Conservation (phyloP, 2,797 vertebrate species). For the Ateles fusciceps region DNA sequence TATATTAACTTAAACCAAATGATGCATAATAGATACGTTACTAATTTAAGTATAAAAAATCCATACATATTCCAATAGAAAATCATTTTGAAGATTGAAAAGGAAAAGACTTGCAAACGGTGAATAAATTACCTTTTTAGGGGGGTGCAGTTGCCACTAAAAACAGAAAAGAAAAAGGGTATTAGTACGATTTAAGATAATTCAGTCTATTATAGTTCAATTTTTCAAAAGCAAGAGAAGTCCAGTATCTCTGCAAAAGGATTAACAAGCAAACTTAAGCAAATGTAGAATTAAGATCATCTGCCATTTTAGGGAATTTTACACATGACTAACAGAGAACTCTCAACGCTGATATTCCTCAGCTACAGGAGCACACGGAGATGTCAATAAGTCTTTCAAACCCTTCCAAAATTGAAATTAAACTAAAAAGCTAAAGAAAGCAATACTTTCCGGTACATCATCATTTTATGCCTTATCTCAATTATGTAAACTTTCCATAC, state of each 20-base stretch:
- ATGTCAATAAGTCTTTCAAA: not conserved
- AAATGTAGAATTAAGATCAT: not conserved
- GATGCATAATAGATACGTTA: not conserved
- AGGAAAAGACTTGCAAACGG: slow-evolving; percentile 57
- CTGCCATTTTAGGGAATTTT: not conserved
- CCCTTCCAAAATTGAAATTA: not conserved
- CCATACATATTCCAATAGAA: not conserved
- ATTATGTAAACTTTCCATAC: not conserved
- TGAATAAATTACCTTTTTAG: slow-evolving; percentile 92
- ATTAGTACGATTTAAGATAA: slow-evolving; percentile 29
- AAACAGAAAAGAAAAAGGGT: slow-evolving; percentile 82
- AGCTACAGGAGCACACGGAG: not conserved
- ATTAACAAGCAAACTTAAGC: slow-evolving; percentile 17
- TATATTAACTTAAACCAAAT: not conserved
- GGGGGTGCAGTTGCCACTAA: slow-evolving; percentile 89
- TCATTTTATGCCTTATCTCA: not conserved
- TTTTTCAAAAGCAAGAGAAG: slow-evolving; percentile 14
- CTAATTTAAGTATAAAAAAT: not conserved
- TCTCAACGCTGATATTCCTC: not conserved
- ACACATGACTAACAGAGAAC: not conserved
- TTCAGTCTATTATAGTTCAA: not conserved
- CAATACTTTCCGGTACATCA: not conserved
- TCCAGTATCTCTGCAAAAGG: not conserved
- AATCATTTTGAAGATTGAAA: not conserved
- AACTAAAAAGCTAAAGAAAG: not conserved